These are phyloP conservation scores for Cheilosia urbana DNA, from an alignment of 2,888 invertebrate genomes.

Conservation along the genomic window DNA sequence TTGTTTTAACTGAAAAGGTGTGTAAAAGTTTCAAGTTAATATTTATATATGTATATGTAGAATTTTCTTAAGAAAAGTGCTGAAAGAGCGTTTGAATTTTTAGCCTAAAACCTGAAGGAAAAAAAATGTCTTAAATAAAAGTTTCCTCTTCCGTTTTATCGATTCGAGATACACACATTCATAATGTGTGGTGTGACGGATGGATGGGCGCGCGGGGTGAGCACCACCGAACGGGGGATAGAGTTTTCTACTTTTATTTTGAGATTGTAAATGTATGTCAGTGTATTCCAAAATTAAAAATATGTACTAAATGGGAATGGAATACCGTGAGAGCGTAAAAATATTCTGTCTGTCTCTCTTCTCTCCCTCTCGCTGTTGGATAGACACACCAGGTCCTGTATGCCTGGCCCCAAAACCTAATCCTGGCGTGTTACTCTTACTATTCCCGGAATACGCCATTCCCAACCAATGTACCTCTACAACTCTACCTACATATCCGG, in stretches of 20 bases:
- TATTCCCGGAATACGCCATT: slow-evolving; percentile 57
- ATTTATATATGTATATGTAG: neutral
- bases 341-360: slow-evolving; percentile 51
- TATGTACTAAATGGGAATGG: slow-evolving; percentile 47
- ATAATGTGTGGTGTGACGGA: slow-evolving; percentile 57
- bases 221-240: slow-evolving; percentile 29
- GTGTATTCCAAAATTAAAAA: slow-evolving; percentile 57
- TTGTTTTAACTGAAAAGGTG: slow-evolving; percentile 42
- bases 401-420: slow-evolving; percentile 60
- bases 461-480: neutral
- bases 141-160: slow-evolving; percentile 74
- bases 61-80: neutral
- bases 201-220: slow-evolving; percentile 22
- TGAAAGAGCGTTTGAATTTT: slow-evolving; percentile 2
- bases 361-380: slow-evolving; percentile 18
- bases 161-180: slow-evolving; percentile 75
- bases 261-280: slow-evolving; percentile 75
- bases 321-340: slow-evolving; percentile 38
- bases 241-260: slow-evolving; percentile 52
- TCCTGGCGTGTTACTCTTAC: slow-evolving; percentile 42
- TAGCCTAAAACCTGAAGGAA: neutral
- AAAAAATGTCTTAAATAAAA: slow-evolving; percentile 63
- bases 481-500: slow-evolving; percentile 27
- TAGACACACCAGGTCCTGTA: slow-evolving; percentile 8
- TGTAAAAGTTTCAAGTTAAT: slow-evolving; percentile 8